phyloP scores from a whole-genome alignment of 92 coral and sea anemone species.

The Parazoanthus darwini region DNA sequence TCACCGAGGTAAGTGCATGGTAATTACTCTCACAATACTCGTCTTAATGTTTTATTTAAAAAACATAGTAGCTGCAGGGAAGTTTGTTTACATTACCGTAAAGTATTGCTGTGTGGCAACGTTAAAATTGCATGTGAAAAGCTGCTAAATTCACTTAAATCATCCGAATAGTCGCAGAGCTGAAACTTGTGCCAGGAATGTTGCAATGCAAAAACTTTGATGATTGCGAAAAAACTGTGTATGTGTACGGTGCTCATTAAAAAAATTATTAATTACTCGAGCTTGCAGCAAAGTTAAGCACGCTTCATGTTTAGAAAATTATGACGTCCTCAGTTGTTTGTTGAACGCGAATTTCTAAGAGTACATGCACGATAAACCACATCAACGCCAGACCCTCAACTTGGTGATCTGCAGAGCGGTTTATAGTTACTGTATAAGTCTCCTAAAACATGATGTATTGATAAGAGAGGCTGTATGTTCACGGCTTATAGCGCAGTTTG shows the following conservation, averaged over 20 bases:
- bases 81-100: constrained; percentile 15
- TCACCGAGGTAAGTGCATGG: constrained; percentile 20
- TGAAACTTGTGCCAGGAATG: not conserved
- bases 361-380: not conserved
- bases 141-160: not conserved
- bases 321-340: not conserved
- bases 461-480: not conserved
- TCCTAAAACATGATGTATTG: not conserved
- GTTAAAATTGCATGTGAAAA: not conserved
- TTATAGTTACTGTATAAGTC: no score
- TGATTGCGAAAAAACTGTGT: not conserved
- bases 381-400: not conserved
- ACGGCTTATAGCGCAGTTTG: not conserved
- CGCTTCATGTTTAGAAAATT: not conserved
- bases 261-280: not conserved
- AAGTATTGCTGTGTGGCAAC: not conserved
- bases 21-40: not conserved
- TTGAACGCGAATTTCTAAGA: not conserved
- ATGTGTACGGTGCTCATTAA: no score
- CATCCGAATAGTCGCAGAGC: not conserved
- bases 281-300: not conserved
- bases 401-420: not conserved
- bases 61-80: not conserved
- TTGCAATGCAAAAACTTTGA: not conserved
- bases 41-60: constrained; percentile 9